phyloP scores from a whole-genome alignment of 2,113 vertebrate species.

The Empidonax alnorum region DNA sequence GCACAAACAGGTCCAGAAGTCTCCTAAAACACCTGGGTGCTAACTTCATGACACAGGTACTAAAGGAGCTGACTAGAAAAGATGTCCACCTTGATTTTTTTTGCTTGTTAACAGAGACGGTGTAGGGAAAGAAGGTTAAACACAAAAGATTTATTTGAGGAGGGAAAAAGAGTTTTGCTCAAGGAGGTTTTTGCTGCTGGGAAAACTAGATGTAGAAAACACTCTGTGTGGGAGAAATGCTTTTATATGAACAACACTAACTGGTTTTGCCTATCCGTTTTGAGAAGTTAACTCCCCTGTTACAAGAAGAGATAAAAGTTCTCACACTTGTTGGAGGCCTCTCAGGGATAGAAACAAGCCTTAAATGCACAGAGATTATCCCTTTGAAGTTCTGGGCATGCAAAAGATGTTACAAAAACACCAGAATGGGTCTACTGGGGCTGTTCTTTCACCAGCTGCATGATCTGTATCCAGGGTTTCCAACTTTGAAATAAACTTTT shows the following conservation, averaged over 20 bases:
- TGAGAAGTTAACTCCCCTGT: not conserved
- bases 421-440: not conserved
- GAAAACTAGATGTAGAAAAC: not conserved
- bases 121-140: not conserved
- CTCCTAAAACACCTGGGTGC: not conserved
- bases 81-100: not conserved
- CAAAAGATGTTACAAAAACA: not conserved
- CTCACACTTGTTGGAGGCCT: not conserved
- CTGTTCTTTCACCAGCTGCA: not conserved
- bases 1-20: not conserved
- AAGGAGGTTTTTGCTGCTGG: not conserved
- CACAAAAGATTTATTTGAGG: not conserved
- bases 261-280: not conserved
- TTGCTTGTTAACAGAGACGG: not conserved
- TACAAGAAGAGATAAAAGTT: not conserved
- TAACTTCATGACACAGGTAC: not conserved
- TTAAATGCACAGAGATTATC: not conserved
- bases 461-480: not conserved
- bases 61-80: not conserved
- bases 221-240: not conserved
- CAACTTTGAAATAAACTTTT: not conserved
- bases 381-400: not conserved
- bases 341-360: not conserved
- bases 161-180: not conserved
- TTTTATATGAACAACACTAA: not conserved